Evolutionary conservation across 1,140 invertebrate genomes (phyloP), one percentile per base, ranked within the genome.

Genomic region (Megalopta genalis): DNA sequence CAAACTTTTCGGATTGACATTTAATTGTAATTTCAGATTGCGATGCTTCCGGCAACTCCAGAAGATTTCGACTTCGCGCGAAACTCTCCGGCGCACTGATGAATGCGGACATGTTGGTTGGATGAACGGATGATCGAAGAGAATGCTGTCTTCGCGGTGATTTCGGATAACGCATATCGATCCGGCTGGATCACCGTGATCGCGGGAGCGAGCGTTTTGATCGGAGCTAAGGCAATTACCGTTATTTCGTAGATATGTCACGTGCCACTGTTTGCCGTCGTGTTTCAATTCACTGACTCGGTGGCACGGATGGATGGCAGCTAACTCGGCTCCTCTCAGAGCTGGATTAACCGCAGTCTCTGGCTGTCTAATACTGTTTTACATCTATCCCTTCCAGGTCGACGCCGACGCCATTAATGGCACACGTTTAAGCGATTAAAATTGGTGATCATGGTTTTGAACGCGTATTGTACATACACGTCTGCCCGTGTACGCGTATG

Each of bases 161-260:
- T 46, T 46, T 46, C 18, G 27, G 71, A 46, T 23, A 69, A 27
- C 52, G 49, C 32, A 65, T 59, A 80, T 57, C 65, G 73, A 70
- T 32, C 54, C 23, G 52, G 39, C 9, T 60, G 21, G 69, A 65
- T 80, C 77, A 54, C 66, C 57, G 52, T 27, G 63, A 84, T 66
- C 77, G 32, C 49, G 37, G 42, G 49, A 52, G 52, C 68, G 39
- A 64, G 42, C 72, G 62, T 42, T 77, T 46, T 59, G 70, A 71
- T 65, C 14, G 64, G 37, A 78, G 68, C 69, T 59, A 52, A 54
- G 64, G 21, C 82, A 81, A 80, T 84, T 84, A 84, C 82, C 77
- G 62, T 81, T 84, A 84, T 84, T 84, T 78, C 60, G 67, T 77
- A 49, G 77, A 84, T 84, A 77, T 81, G 73, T 84, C 82, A 84